These are phyloP conservation scores for Himalopsyche kuldschensis DNA, from an alignment of 2,888 invertebrate species.

Conservation along the genomic window DNA sequence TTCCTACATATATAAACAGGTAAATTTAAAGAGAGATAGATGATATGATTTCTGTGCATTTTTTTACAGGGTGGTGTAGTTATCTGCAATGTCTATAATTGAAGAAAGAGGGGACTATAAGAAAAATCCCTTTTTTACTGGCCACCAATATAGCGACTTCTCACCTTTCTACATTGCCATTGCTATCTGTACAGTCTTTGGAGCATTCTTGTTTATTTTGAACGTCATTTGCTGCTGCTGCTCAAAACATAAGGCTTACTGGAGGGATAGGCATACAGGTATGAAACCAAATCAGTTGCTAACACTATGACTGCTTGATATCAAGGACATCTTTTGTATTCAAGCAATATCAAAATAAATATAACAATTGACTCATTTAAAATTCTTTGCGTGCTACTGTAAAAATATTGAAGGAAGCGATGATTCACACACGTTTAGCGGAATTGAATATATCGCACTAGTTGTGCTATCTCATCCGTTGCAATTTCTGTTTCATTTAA, in stretches of 20 bases:
- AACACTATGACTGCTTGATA: too few species aligned
- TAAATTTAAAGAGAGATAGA: too few species aligned
- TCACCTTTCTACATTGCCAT: conserved; percentile 84
- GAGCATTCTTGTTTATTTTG: conserved; percentile 69
- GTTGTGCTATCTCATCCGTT: too few species aligned
- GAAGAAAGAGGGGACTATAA: conserved; percentile 35
- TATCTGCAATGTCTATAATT: conserved; percentile 34
- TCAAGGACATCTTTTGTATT: too few species aligned
- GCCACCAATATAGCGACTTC: conserved; percentile 61
- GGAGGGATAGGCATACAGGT: conserved; percentile 83
- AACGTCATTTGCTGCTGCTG: conserved; percentile 82
- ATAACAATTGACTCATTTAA: too few species aligned
- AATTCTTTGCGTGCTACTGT: too few species aligned
- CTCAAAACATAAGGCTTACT: conserved; percentile 77
- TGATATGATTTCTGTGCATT: not conserved
- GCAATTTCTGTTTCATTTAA: too few species aligned
- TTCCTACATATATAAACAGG: too few species aligned
- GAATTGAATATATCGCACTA: too few species aligned
- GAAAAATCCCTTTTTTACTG: conserved; percentile 35
- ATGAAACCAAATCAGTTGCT: not conserved
- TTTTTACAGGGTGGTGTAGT: not conserved
- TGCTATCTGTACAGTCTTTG: conserved; percentile 74
- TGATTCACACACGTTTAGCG: too few species aligned
- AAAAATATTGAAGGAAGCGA: too few species aligned
- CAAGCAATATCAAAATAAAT: too few species aligned